phyloP scores from a whole-genome alignment of 2,797 vertebrate genomes.

The Manis crassicaudata region DNA sequence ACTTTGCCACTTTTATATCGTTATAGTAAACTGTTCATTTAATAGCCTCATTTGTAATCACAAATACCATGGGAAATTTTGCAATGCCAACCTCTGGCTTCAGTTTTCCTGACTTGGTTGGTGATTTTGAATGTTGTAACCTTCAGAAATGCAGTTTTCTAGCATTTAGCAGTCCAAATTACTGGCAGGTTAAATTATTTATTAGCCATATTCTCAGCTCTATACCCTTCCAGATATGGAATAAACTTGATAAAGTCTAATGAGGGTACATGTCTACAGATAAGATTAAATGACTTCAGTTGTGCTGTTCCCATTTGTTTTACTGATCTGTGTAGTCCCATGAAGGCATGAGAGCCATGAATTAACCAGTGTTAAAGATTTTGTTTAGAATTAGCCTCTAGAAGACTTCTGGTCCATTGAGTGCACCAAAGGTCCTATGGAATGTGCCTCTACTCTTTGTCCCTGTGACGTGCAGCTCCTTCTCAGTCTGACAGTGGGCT shows the following conservation, averaged over 20 bases:
- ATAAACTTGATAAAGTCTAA: conserved; percentile 40
- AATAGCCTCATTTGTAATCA: conserved; percentile 68
- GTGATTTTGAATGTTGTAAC: conserved; percentile 47
- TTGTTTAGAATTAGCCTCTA: conserved; percentile 23
- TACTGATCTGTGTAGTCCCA: neutral
- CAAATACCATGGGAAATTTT: conserved; percentile 62
- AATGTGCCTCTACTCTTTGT: neutral
- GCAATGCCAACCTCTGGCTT: conserved; percentile 23
- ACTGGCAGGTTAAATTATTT: conserved; percentile 42
- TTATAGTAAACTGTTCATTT: conserved; percentile 60
- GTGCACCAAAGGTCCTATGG: neutral
- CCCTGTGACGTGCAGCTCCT: neutral
- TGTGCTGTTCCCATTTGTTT: conserved; percentile 17
- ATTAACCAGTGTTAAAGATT: conserved; percentile 13
- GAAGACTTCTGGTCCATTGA: neutral
- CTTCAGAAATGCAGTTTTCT: conserved; percentile 46
- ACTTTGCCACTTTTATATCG: conserved; percentile 60
- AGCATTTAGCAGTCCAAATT: conserved; percentile 23
- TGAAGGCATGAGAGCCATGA: neutral
- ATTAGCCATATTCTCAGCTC: neutral
- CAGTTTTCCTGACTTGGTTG: conserved; percentile 27
- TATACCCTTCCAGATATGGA: neutral
- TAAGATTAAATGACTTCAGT: conserved; percentile 41
- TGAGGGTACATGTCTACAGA: conserved; percentile 9
- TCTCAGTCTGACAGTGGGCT: neutral